phyloP scores from a whole-genome alignment of 1,140 invertebrate genomes.

The Calliopsis andreniformis region DNA sequence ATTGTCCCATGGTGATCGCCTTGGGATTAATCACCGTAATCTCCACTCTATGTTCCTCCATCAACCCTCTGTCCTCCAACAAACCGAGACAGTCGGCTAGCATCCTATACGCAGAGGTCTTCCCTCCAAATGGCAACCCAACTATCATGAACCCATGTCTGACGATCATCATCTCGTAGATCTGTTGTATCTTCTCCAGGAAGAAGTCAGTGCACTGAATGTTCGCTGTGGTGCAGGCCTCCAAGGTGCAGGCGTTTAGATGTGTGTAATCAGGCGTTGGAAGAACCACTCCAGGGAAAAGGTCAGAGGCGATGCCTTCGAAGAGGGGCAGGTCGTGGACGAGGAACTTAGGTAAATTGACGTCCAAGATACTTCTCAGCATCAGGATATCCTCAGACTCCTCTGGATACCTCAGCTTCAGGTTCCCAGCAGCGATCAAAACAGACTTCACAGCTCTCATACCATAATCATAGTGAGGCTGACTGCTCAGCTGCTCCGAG shows the following conservation, averaged over 20 bases:
- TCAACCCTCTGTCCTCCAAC: constrained; percentile 89
- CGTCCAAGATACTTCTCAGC: constrained; percentile 94
- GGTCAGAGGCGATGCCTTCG: constrained; percentile 92
- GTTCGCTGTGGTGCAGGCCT: constrained; percentile 89
- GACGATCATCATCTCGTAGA: constrained; percentile 98
- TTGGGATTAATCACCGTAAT: constrained; percentile 97
- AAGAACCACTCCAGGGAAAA: constrained; percentile 92
- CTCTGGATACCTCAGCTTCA: constrained; percentile 94
- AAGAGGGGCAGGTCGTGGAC: constrained; percentile 94
- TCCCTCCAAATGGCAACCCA: constrained; percentile 94
- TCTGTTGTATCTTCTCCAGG: constrained; percentile 93
- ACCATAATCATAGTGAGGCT: constrained; percentile 97
- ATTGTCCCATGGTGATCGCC: constrained; percentile 96
- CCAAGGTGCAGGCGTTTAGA: constrained; percentile 82
- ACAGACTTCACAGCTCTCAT: constrained; percentile 95
- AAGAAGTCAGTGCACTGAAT: constrained; percentile 93
- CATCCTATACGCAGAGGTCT: constrained; percentile 90
- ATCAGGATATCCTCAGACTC: constrained; percentile 91
- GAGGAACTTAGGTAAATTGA: constrained; percentile 96
- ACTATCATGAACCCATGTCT: constrained; percentile 95
- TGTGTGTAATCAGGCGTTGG: constrained; percentile 88
- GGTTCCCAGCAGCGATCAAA: constrained; percentile 92
- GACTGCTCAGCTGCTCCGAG: constrained; percentile 96
- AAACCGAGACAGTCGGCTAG: constrained; percentile 89
- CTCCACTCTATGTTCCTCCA: constrained; percentile 94